Percentiles rank a stretch among this genome's conserved stretches.
These are phyloP conservation scores for Pinna nobilis DNA, from an alignment of 1,140 invertebrate genomes.

Conservation along the genomic window DNA sequence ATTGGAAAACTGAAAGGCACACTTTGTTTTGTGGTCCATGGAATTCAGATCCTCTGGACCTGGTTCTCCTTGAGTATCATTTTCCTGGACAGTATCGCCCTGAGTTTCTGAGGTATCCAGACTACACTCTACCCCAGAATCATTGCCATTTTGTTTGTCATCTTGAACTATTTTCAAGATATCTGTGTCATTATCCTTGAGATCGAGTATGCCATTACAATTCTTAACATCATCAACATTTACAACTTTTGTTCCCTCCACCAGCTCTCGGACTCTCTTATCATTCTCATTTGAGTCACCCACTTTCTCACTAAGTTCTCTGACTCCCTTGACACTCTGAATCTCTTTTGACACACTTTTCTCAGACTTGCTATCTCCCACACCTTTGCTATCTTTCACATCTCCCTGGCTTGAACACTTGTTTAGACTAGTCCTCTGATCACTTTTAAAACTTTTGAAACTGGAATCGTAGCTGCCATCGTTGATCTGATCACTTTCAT, in stretches of 20 bases:
- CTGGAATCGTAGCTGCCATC: neutral
- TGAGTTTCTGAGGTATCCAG: conserved; percentile 7
- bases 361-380: too few relatives aligned
- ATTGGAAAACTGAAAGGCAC: conserved; percentile 67
- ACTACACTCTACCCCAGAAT: conserved; percentile 45
- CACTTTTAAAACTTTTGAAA: neutral
- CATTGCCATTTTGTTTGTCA: conserved; percentile 51
- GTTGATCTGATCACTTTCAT: conserved; percentile 29
- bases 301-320: neutral
- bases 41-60: neutral
- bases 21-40: conserved; percentile 63
- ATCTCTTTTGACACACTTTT: too few relatives aligned
- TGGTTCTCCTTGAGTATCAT: neutral
- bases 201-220: neutral
- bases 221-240: neutral
- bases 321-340: neutral
- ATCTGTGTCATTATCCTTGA: neutral
- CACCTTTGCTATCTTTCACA: too few relatives aligned
- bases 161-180: neutral
- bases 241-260: conserved; percentile 1
- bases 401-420: too few relatives aligned
- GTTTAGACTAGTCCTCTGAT: neutral
- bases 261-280: conserved; percentile 10
- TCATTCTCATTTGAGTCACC: conserved; percentile 22
- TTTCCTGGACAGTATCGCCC: neutral